Evolutionary conservation across 2,113 vertebrate genomes (phyloP).

Genomic region (Peromyscus californicus): DNA sequence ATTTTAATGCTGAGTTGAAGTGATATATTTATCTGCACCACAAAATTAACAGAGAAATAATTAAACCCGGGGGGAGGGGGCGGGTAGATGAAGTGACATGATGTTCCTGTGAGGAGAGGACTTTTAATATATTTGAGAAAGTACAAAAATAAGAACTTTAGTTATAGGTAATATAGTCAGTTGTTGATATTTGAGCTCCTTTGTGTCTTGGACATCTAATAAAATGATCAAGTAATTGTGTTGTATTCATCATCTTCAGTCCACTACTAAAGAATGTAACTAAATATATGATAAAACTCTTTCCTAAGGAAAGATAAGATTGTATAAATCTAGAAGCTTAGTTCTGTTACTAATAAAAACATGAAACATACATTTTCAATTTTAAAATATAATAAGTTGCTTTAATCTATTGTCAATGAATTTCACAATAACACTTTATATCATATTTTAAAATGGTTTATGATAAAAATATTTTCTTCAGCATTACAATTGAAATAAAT

Average conservation of each 20-base stretch:
- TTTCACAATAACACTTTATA: background rate
- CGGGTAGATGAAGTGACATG: background rate
- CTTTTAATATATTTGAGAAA: slow-evolving; percentile 9
- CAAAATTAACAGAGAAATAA: slow-evolving; percentile 24
- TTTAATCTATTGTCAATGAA: background rate
- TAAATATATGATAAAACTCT: background rate
- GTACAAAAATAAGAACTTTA: slow-evolving; percentile 1
- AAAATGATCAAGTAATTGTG: background rate
- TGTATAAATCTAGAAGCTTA: background rate
- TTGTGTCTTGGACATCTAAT: slow-evolving; percentile 37
- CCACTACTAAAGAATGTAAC: background rate
- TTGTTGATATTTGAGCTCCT: background rate
- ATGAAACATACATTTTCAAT: background rate
- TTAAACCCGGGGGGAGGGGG: background rate
- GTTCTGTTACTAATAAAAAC: background rate
- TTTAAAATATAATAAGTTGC: background rate
- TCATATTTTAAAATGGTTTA: background rate
- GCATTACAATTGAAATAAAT: background rate
- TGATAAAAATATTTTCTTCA: background rate
- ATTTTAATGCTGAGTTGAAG: background rate
- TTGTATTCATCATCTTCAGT: background rate
- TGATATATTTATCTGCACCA: background rate
- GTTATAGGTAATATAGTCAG: background rate
- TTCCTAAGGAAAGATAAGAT: background rate
- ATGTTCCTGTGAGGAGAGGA: background rate